Base-by-base conservation (phyloP, 2,113 vertebrate genomes). In the Cettia cetti region DNA sequence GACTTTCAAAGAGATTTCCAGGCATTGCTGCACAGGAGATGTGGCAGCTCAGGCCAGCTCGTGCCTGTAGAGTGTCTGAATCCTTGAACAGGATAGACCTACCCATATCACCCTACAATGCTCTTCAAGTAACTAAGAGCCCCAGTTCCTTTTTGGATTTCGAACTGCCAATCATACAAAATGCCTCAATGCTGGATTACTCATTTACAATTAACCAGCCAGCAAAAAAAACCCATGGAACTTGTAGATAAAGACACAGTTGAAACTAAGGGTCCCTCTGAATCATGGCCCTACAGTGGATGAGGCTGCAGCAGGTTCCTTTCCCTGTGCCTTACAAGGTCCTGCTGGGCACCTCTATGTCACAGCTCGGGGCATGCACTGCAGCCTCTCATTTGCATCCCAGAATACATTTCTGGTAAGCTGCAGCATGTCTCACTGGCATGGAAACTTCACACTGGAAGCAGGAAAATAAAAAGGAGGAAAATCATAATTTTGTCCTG, bases 211-310 rank as follows among this genome's bases (percentile, higher is more conserved):
- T 70, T 59, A 82, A 65, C 11, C 40, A 49, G 27, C 7, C 47
- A 65, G n/a, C 37, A 23, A 79, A 89, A 60, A 78, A 60, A 40
- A 0, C 14, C n/a, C n/a, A 40, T 6, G 5, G 5, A 16, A 10
- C 9, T 44, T 57, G 27, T 11, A 69, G 40, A 23, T 61, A 47
- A 26, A 15, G 42, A 70, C 26, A 40, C 0, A 9, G 18, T 2
- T 86, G 17, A 44, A 80, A 42, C 18, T 59, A 45, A 63, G 6
- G 16, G 37, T 26, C 10, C 5, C 7, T 52, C 20, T 0, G 0
- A 90, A 47, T 5, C 1, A 0, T n/a, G 23, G 26, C 59, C 26
- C 33, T 60, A 0, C 0, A 2, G 11, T 9, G 8, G 31, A 31
- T 39, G 23, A 54, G 20, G 39, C 40, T 83, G 82, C 49, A 80